These are phyloP conservation scores for Anabas testudineus DNA, from an alignment of 2,797 vertebrate species.

Conservation along the genomic window DNA sequence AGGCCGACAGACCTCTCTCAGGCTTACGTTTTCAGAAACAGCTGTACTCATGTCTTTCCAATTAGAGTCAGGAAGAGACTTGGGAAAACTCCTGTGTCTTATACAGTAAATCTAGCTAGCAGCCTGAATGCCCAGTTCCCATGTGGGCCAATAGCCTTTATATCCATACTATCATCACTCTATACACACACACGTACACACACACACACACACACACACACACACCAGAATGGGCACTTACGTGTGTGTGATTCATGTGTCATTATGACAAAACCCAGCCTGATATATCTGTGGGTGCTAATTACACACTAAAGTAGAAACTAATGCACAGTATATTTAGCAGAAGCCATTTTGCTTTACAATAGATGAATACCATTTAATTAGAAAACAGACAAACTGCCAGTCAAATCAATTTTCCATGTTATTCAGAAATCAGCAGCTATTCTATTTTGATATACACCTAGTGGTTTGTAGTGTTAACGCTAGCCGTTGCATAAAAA, in stretches of 20 bases:
- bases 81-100: slow-evolving; percentile 53
- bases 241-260: slow-evolving; percentile 20
- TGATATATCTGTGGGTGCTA: slow-evolving; percentile 12
- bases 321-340: slow-evolving; percentile 11
- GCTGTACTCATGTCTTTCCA: slow-evolving; percentile 74
- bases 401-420: slow-evolving; percentile 25
- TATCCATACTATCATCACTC: slow-evolving; percentile 29
- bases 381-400: slow-evolving; percentile 30
- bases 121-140: slow-evolving; percentile 43
- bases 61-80: slow-evolving; percentile 71
- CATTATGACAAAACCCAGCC: slow-evolving; percentile 19
- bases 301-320: slow-evolving; percentile 13
- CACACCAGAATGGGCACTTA: slow-evolving; percentile 9
- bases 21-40: slow-evolving; percentile 67
- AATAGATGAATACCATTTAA: slow-evolving; percentile 25
- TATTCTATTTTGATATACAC: slow-evolving; percentile 49
- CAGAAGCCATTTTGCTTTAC: slow-evolving; percentile 15
- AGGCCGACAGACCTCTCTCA: slow-evolving; percentile 76
- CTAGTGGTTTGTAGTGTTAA: slow-evolving; percentile 11
- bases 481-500: slow-evolving; percentile 29
- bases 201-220: no score
- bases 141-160: slow-evolving; percentile 25
- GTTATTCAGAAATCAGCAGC: slow-evolving; percentile 45
- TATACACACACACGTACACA: slow-evolving; percentile 22
- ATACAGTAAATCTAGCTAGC: slow-evolving; percentile 57